phyloP scores from a whole-genome alignment of 1,140 invertebrate genomes.

The Tetranychus cinnabarinus region DNA sequence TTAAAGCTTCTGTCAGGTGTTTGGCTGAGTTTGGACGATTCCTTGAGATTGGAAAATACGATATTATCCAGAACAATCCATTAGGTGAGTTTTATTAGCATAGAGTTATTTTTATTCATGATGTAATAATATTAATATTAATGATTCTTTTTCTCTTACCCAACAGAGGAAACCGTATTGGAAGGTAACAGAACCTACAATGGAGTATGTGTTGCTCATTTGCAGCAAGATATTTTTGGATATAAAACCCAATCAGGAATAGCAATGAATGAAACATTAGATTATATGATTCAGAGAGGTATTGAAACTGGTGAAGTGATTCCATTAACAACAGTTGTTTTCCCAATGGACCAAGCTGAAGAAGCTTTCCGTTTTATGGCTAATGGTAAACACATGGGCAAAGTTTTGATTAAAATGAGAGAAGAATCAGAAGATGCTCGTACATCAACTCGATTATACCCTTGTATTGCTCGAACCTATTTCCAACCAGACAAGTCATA shows the following conservation, averaged over 20 bases:
- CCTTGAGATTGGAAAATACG: constrained; percentile 89
- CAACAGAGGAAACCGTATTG: constrained; percentile 9
- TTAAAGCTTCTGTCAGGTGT: constrained; percentile 65
- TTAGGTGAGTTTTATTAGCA: constrained; percentile 37
- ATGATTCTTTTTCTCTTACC: not conserved
- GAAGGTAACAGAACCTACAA: constrained; percentile 89
- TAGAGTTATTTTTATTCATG: constrained; percentile 22
- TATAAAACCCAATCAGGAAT: not conserved
- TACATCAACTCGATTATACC: not conserved
- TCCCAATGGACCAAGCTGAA: constrained; percentile 55
- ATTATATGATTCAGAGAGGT: constrained; percentile 45
- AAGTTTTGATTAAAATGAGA: constrained; percentile 33
- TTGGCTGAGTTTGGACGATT: constrained; percentile 71
- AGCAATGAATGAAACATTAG: not conserved
- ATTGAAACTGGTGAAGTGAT: constrained; percentile 58
- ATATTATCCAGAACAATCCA: constrained; percentile 65
- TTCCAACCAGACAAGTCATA: constrained; percentile 18
- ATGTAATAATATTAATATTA: constrained; percentile 9
- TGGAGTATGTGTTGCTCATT: constrained; percentile 71
- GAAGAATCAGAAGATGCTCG: not conserved
- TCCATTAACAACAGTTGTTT: constrained; percentile 56
- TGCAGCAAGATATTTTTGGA: constrained; percentile 34
- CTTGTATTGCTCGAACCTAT: constrained; percentile 22
- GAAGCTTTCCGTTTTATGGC: constrained; percentile 87
- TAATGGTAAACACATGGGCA: constrained; percentile 84